Evolutionary conservation across 2,113 vertebrate species (phyloP), one percentile per base, ranked within the genome.

Genomic region (Anoura caudifer): DNA sequence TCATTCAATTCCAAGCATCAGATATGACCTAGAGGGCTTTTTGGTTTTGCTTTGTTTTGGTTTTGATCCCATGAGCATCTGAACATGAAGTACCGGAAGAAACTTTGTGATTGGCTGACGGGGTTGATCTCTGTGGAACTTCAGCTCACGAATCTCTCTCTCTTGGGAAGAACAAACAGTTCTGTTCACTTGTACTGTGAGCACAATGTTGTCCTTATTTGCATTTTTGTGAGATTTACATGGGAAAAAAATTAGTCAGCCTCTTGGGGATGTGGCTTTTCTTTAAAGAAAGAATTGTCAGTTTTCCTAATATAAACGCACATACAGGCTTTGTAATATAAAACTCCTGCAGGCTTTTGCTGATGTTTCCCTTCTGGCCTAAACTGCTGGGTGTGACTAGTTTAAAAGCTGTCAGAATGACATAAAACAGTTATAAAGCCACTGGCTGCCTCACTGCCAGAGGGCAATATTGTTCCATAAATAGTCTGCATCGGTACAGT

Each of bases 341-440:
- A 98, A 96, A 97, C 91, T 98, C 97, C 95, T 98, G 81, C 90
- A 97, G 97, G 97, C 95, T 95, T 95, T 94, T 26, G 5, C 80
- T 96, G 96, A 98, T 97, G 97, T 98, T 98, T 98, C 97, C 96
- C 96, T 98, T 95, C 97, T 95, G 97, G 98, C 95, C 97, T 98
- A 98, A 98, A 97, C 67, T 94, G 97, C 92, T 95, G 95, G 96
- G 98, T 98, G 96, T 97, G 98, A 97, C 95, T 97, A 94, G 92
- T 97, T 97, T 98, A 97, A 98, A 98, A 98, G 96, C 98, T 98
- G 98, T 98, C 98, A 98, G 92, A 89, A 98, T 97, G 97, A 98
- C 98, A 98, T 97, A 98, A 98, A 98, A 96, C 97, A 98, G 96
- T 98, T 98, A 98, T 87, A 90, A 97, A 96, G 97, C 96, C 97